These are phyloP conservation scores for Fistularia tabacaria DNA, from an alignment of 2,797 vertebrate genomes.

Conservation along the genomic window DNA sequence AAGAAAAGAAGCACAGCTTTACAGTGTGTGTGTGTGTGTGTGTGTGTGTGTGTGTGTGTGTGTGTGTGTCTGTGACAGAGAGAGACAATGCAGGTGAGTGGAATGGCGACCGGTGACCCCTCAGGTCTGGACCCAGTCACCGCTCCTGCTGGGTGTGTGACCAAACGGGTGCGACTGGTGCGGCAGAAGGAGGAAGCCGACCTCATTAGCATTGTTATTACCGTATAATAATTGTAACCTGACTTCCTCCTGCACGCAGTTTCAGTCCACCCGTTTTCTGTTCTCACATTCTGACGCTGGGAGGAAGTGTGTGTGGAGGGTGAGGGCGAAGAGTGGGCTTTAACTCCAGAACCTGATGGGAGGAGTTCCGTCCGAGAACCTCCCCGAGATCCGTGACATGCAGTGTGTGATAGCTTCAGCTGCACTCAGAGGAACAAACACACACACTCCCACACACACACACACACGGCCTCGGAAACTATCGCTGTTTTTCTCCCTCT, in stretches of 20 bases:
- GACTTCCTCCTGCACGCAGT: conserved; percentile 1
- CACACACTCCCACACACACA: conserved; percentile 6
- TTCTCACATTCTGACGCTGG: conserved; percentile 10
- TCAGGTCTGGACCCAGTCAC: conserved; percentile 16
- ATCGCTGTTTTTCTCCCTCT: conserved; percentile 11
- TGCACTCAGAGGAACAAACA: conserved; percentile 1
- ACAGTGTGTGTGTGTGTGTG: too few species aligned
- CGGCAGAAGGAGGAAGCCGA: conserved; percentile 48
- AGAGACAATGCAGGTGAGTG: conserved; percentile 8
- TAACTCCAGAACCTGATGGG: conserved; percentile 42
- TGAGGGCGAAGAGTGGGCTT: conserved; percentile 12
- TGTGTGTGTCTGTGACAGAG: not conserved
- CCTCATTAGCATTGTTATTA: not conserved
- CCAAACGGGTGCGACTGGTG: conserved; percentile 60
- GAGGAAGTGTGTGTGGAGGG: conserved; percentile 4
- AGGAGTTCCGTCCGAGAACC: conserved; percentile 53
- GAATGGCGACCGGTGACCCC: conserved; percentile 33
- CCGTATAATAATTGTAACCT: not conserved
- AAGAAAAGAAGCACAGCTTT: too few species aligned
- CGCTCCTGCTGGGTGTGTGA: conserved; percentile 15
- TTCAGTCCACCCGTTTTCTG: conserved; percentile 1
- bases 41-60: too few species aligned
- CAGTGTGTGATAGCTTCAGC: conserved; percentile 33
- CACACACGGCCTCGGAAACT: conserved; percentile 2
- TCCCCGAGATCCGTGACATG: conserved; percentile 57